phyloP scores from a whole-genome alignment of 2,888 invertebrate genomes.

The Drosophila siamana region DNA sequence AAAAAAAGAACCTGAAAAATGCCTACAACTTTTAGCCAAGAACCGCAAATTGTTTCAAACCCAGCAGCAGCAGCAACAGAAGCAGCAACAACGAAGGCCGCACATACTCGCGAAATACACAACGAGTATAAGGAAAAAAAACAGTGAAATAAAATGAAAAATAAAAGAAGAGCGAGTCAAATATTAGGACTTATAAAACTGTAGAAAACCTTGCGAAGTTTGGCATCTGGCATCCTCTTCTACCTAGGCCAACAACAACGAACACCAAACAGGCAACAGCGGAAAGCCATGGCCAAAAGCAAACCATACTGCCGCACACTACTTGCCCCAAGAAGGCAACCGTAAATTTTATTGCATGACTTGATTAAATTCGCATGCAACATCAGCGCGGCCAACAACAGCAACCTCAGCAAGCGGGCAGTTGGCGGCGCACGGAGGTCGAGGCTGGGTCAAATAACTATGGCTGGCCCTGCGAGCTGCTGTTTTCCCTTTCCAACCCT shows the following conservation, averaged over 20 bases:
- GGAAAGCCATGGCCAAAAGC: conserved; percentile 21
- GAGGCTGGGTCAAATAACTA: conserved; percentile 47
- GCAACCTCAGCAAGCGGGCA: conserved; percentile 8
- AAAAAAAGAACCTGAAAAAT: conserved; percentile 33
- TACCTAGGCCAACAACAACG: conserved; percentile 1
- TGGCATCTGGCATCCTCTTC: conserved; percentile 26
- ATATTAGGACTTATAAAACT: conserved; percentile 38
- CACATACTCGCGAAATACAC: conserved; percentile 39
- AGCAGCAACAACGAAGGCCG: conserved; percentile 13
- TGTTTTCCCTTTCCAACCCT: conserved; percentile 27
- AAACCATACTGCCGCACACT: conserved; percentile 26
- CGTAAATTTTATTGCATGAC: conserved; percentile 85
- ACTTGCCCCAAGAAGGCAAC: conserved; percentile 59
- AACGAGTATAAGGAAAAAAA: neutral
- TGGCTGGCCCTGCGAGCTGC: conserved; percentile 31
- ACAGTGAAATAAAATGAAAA: conserved; percentile 12
- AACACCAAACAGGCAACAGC: neutral
- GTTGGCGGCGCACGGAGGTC: conserved; percentile 13
- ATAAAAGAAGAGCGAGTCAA: conserved; percentile 25
- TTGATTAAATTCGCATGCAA: conserved; percentile 83
- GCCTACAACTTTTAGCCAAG: conserved; percentile 41
- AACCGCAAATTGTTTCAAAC: conserved; percentile 73
- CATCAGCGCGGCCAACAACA: conserved; percentile 35
- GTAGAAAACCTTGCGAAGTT: conserved; percentile 27
- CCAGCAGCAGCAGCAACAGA: conserved; percentile 11